Conservation (phyloP, 2,888 invertebrate species). For the Pseudanteris insignis region DNA sequence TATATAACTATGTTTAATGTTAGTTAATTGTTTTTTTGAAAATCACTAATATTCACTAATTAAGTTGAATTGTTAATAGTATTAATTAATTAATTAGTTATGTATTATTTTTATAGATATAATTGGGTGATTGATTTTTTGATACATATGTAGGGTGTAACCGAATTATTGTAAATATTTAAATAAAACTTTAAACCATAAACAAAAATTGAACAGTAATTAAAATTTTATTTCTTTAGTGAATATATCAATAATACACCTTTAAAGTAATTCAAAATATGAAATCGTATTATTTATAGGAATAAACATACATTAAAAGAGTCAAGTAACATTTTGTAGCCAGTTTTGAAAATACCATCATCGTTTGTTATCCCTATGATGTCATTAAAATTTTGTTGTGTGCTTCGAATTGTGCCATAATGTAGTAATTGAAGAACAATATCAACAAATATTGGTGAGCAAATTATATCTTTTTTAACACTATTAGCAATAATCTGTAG, state of each 20-base stretch:
- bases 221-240: no score
- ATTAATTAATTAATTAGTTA: no score
- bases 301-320: conserved; percentile 23
- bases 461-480: conserved; percentile 11
- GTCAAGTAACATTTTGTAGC: conserved; percentile 17
- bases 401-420: conserved; percentile 23
- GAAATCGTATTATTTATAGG: conserved; percentile 6
- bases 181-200: no score
- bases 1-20: no score
- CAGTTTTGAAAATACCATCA: conserved; percentile 13
- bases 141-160: no score
- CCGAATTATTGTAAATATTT: no score
- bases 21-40: no score
- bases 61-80: no score
- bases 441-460: conserved; percentile 30
- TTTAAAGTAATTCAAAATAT: conserved; percentile 1
- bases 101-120: no score
- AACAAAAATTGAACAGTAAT: no score
- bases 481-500: conserved; percentile 9
- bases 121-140: no score
- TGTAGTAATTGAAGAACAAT: conserved; percentile 20
- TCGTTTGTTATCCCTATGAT: conserved; percentile 8
- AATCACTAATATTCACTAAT: no score
- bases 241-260: neutral
- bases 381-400: conserved; percentile 23